Percentiles rank a stretch among this genome's conserved stretches.
Evolutionary conservation across 2,113 vertebrate species (phyloP).

Genomic region (Syngnathoides biaculeatus): DNA sequence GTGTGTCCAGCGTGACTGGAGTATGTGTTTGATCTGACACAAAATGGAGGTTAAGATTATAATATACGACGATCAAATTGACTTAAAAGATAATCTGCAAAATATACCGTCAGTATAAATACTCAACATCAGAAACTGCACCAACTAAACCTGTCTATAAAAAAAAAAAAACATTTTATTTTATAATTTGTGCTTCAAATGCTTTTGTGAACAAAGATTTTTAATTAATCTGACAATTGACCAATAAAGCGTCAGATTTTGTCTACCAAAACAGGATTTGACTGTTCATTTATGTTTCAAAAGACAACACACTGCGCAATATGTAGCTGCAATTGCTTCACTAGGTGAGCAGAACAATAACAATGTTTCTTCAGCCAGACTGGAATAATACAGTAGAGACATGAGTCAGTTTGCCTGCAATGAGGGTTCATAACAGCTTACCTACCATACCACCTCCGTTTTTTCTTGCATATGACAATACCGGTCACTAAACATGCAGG

Average conservation of each 20-base stretch:
- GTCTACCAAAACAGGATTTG: not conserved
- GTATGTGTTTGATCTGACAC: not conserved
- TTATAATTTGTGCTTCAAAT: not conserved
- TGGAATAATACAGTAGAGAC: constrained; percentile 29
- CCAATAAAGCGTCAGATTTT: not conserved
- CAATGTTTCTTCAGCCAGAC: constrained; percentile 14
- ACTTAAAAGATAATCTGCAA: not conserved
- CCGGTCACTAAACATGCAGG: not conserved
- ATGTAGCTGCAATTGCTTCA: constrained; percentile 6
- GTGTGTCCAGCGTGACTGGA: not conserved
- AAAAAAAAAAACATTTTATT: not conserved
- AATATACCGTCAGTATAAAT: not conserved
- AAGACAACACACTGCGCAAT: not conserved
- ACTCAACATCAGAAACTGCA: not conserved
- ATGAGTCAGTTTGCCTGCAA: constrained; percentile 35
- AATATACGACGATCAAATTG: not conserved
- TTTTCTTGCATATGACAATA: not conserved
- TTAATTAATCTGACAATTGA: not conserved
- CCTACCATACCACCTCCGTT: not conserved
- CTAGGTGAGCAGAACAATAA: constrained; percentile 16
- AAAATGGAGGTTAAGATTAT: not conserved
- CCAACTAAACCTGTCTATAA: not conserved
- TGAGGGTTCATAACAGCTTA: not conserved
- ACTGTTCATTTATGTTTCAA: not conserved
- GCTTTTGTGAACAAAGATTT: not conserved